Evolutionary conservation across 1,140 invertebrate species (phyloP).

Genomic region (Rhynchophorus ferrugineus): DNA sequence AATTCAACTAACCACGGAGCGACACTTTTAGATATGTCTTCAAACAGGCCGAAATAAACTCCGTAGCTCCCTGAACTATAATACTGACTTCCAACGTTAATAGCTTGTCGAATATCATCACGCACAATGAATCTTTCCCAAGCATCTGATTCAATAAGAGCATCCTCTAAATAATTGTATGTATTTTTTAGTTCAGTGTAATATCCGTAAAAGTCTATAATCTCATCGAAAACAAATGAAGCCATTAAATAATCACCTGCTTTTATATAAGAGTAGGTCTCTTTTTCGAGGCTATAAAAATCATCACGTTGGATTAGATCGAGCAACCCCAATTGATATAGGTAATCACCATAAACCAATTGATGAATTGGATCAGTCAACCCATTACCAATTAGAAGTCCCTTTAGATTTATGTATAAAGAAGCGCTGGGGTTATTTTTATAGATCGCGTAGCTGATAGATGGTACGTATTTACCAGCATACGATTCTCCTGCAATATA

Average conservation of each 20-base stretch:
- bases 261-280: no score
- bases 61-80: slow-evolving; percentile 57
- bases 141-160: no score
- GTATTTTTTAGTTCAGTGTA: no score
- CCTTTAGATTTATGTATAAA: slow-evolving; percentile 58
- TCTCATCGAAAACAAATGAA: no score
- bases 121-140: slow-evolving; percentile 48
- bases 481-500: slow-evolving; percentile 81
- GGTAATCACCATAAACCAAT: slow-evolving; percentile 56
- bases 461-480: slow-evolving; percentile 75
- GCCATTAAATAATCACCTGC: no score
- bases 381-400: slow-evolving; percentile 77
- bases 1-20: slow-evolving; percentile 66
- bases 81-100: slow-evolving; percentile 45
- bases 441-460: slow-evolving; percentile 65
- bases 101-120: slow-evolving; percentile 46
- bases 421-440: slow-evolving; percentile 52
- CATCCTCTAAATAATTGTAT: no score
- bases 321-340: slow-evolving; percentile 67
- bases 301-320: slow-evolving; percentile 54
- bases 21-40: slow-evolving; percentile 76
- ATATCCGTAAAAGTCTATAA: no score
- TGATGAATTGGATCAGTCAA: slow-evolving; percentile 70
- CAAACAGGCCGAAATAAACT: slow-evolving; percentile 57
- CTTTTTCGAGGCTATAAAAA: slow-evolving; percentile 57